These are phyloP conservation scores for Dufourea novaeangliae DNA, from an alignment of 1,140 invertebrate species.

Conservation along the genomic window DNA sequence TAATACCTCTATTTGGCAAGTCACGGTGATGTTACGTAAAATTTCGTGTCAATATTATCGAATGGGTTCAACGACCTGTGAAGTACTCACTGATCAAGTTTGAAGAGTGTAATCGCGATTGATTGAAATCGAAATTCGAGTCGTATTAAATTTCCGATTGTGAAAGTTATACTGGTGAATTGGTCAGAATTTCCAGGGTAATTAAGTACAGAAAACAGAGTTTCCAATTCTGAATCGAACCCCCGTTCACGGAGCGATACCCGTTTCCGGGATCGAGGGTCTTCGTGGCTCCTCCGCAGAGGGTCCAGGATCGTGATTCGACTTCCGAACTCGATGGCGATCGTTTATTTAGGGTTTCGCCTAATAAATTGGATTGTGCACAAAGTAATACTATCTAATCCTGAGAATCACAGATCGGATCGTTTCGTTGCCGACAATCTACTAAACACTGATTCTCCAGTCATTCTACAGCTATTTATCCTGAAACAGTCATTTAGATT, in stretches of 20 bases:
- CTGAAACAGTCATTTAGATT: too few relatives aligned
- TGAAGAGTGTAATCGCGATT: too few relatives aligned
- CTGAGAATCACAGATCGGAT: not conserved
- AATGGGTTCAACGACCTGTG: too few relatives aligned
- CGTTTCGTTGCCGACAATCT: not conserved
- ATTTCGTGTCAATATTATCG: too few relatives aligned
- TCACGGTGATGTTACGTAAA: too few relatives aligned
- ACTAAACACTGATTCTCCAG: too few relatives aligned
- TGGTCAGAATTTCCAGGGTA: not conserved
- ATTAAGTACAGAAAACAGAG: slow-evolving; percentile 14
- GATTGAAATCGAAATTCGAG: too few relatives aligned
- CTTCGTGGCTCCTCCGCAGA: slow-evolving; percentile 46
- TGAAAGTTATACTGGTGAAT: too few relatives aligned
- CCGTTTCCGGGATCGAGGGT: slow-evolving; percentile 51
- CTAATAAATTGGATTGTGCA: slow-evolving; percentile 53
- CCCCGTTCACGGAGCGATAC: slow-evolving; percentile 18
- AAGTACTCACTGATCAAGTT: too few relatives aligned
- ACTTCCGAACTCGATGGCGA: slow-evolving; percentile 37
- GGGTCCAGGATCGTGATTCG: slow-evolving; percentile 51
- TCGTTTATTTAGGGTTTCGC: slow-evolving; percentile 48
- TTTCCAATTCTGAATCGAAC: slow-evolving; percentile 39
- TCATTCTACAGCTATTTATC: too few relatives aligned
- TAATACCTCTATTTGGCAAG: not conserved
- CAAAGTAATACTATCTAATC: slow-evolving; percentile 28
- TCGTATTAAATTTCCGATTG: not conserved